A percentile compares a stretch with the other conserved stretches of the same genome.
phyloP scores from a whole-genome alignment of 2,888 invertebrate species.

The Lithophane semibrunnea region DNA sequence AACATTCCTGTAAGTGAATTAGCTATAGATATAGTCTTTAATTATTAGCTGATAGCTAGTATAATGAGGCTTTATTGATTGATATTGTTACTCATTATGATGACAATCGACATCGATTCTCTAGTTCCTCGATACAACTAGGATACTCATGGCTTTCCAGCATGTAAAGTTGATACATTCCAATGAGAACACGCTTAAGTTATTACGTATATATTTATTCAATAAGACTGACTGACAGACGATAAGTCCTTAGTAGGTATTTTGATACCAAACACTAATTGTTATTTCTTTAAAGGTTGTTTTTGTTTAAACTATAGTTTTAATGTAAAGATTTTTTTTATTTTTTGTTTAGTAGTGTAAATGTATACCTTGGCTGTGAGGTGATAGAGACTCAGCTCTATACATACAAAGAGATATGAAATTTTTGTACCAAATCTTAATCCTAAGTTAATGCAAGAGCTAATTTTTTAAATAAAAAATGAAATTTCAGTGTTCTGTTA shows the following conservation, averaged over 20 bases:
- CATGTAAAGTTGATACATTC: conserved; percentile 74
- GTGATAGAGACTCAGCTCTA: conserved; percentile 75
- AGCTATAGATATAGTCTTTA: conserved; percentile 63
- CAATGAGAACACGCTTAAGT: conserved; percentile 74
- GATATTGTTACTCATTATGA: conserved; percentile 49
- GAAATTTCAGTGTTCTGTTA: conserved; percentile 45
- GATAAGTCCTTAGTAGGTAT: conserved; percentile 73
- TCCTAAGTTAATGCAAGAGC: conserved; percentile 70
- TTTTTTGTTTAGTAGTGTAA: conserved; percentile 66
- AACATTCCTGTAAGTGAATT: conserved; percentile 67
- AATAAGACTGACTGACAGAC: conserved; percentile 83
- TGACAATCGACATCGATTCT: conserved; percentile 48
- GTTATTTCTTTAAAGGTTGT: conserved; percentile 72
- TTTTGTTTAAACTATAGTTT: conserved; percentile 69
- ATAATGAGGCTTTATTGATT: conserved; percentile 54
- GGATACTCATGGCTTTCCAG: conserved; percentile 74
- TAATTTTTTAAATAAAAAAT: conserved; percentile 74
- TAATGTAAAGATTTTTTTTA: conserved; percentile 62
- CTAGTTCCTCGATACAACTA: conserved; percentile 56
- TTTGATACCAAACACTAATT: conserved; percentile 69
- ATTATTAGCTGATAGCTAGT: conserved; percentile 51
- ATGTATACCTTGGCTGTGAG: conserved; percentile 83
- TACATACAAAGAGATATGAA: conserved; percentile 69
- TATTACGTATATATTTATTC: conserved; percentile 75
- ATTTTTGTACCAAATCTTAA: conserved; percentile 78